Evolutionary conservation across 92 coral and sea anemone genomes (phyloP), one percentile per base, ranked within the genome.

Genomic region (Porites divaricata): DNA sequence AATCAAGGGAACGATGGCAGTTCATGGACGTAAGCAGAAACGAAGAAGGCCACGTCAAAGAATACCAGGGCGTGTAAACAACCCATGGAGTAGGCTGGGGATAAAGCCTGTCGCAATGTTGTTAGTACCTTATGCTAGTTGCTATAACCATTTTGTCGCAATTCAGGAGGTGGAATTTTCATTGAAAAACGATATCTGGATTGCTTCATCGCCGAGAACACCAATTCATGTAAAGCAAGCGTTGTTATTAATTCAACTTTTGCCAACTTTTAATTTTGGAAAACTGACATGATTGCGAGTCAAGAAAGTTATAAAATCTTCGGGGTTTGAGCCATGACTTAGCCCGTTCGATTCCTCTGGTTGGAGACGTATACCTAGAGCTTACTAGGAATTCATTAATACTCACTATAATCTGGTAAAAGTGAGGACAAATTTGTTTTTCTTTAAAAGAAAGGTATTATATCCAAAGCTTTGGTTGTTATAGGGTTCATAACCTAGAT

Each of bases 71-170:
- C 86, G 86, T 59, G 15, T 49, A 19, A 21, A 49, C 63, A 64
- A 15, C n/a, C 78, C 62, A 22, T 63, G 86, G 78, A 72, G 52
- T 72, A 45, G 86, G 79, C 72, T 72, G 68, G 58, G 78, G n/a
- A 72, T 57, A 70, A 48, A 35, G 6, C 57, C 86, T 59, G 50
- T 59, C 70, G 61, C 48, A 72, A 57, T 70, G 72, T 81, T 81
- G 86, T 71, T 81, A 81, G 86, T 81, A 81, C 61, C 72, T 41
- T 49, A 78, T 11, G 16, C 75, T 51, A 8, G 13, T n/a, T 20
- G 2, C 20, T 19, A 45, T 20, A 22, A 72, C 16, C 63, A 17
- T 76, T 22, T 56, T 20, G 6, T 21, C 62, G 13, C 51, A 4
- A 14, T 15, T 58, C 75, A 20, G 70, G 22, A 63, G 72, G n/a